A percentile compares a stretch with the other conserved stretches of the same genome.
phyloP scores from a whole-genome alignment of 2,888 invertebrate species.

The Acheta domesticus region DNA sequence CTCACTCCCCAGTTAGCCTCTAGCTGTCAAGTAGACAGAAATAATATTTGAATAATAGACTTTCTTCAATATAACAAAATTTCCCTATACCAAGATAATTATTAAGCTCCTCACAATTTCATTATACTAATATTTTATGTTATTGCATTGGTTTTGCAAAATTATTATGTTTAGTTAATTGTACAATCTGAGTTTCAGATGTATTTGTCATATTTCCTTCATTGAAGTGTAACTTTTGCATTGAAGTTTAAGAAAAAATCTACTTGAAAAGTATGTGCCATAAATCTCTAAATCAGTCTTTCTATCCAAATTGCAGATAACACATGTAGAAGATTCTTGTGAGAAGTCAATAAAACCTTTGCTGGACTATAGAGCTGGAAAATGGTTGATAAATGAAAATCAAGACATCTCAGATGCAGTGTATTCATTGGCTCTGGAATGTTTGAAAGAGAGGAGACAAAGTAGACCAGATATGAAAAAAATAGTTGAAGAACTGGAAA shows the following conservation, averaged over 20 bases:
- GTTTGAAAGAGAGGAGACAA: conserved; percentile 55
- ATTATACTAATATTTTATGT: neutral
- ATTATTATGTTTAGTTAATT: too few relatives aligned
- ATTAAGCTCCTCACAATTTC: neutral
- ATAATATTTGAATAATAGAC: too few relatives aligned
- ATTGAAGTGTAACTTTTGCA: too few relatives aligned
- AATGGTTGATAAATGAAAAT: conserved; percentile 49
- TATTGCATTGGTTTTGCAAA: conserved; percentile 27
- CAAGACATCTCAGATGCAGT: conserved; percentile 46
- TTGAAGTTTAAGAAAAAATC: too few relatives aligned
- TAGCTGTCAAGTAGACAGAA: too few relatives aligned
- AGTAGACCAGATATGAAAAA: conserved; percentile 58
- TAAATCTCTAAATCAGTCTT: too few relatives aligned
- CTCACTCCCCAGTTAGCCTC: too few relatives aligned
- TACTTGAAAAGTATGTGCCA: too few relatives aligned
- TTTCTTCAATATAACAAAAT: neutral
- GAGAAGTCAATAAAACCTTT: conserved; percentile 54
- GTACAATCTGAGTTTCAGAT: too few relatives aligned
- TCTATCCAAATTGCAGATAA: conserved; percentile 44
- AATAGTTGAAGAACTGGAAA: conserved; percentile 49
- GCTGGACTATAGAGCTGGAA: conserved; percentile 56
- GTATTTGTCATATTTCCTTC: too few relatives aligned
- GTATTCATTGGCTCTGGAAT: conserved; percentile 55
- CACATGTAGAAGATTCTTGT: conserved; percentile 56
- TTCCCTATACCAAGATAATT: neutral